These are phyloP conservation scores for Sarcophaga bullata DNA, from an alignment of 1,140 invertebrate genomes.

Conservation along the genomic window DNA sequence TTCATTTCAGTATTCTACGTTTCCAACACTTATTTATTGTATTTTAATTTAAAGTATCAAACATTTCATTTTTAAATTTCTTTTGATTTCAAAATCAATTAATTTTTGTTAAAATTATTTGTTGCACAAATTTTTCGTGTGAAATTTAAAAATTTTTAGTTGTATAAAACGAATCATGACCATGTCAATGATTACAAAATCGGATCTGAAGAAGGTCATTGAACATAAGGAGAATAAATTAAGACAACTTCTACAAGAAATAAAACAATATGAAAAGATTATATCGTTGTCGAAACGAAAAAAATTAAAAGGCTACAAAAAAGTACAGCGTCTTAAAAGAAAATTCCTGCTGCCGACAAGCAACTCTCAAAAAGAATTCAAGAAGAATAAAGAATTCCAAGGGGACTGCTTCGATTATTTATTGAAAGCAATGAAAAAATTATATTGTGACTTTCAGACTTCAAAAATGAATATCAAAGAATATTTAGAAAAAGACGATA, in stretches of 20 bases:
- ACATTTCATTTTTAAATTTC: neutral
- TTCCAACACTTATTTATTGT: too few relatives aligned
- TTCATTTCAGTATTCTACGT: too few relatives aligned
- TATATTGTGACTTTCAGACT: neutral
- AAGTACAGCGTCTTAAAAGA: neutral
- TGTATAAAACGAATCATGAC: neutral
- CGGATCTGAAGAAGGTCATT: neutral
- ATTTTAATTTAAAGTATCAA: too few relatives aligned
- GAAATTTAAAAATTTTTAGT: neutral
- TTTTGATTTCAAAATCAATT: neutral
- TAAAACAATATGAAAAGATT: neutral
- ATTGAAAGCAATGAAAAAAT: neutral
- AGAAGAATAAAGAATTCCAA: neutral
- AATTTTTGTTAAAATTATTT: too few relatives aligned
- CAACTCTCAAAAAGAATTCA: neutral
- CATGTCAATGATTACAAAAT: neutral
- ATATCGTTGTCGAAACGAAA: neutral
- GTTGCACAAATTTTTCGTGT: neutral
- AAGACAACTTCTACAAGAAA: neutral
- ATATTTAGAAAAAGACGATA: neutral
- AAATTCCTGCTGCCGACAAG: neutral
- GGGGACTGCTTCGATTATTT: neutral
- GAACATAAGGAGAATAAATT: neutral
- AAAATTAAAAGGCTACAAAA: neutral
- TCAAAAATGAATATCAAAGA: neutral